phyloP scores from a whole-genome alignment of 2,797 vertebrate genomes.

The Fringilla coelebs region DNA sequence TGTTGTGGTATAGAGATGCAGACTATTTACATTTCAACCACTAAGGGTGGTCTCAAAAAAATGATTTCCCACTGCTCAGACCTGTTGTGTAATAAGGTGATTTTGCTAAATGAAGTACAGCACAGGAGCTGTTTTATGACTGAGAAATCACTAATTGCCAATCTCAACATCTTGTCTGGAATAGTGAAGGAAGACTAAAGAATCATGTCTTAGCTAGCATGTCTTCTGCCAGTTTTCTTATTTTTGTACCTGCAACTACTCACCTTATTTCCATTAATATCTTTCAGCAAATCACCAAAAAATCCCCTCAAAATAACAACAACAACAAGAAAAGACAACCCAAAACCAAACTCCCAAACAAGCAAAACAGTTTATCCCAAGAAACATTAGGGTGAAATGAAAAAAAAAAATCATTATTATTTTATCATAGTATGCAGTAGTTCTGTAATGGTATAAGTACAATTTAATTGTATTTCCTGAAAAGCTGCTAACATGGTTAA shows the following conservation, averaged over 20 bases:
- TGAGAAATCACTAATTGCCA: neutral
- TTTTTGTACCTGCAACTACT: neutral
- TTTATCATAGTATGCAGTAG: neutral
- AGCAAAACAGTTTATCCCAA: neutral
- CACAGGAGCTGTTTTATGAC: neutral
- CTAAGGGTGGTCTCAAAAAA: neutral
- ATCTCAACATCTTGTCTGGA: neutral
- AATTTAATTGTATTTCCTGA: neutral
- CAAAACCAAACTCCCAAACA: neutral
- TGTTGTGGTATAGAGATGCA: neutral
- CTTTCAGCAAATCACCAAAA: neutral
- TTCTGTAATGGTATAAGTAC: neutral
- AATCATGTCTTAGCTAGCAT: neutral
- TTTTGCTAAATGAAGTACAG: neutral
- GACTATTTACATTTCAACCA: neutral
- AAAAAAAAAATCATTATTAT: neutral
- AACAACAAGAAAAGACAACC: neutral
- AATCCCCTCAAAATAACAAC: rapidly evolving
- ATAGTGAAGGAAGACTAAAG: neutral
- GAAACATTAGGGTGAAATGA: neutral
- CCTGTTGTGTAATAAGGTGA: neutral
- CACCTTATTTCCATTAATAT: neutral
- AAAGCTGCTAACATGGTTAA: neutral
- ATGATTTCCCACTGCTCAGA: neutral
- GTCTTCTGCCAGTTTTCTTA: neutral